Base-by-base conservation (phyloP, 2,113 vertebrate species). In the Corythornis vintsioides region DNA sequence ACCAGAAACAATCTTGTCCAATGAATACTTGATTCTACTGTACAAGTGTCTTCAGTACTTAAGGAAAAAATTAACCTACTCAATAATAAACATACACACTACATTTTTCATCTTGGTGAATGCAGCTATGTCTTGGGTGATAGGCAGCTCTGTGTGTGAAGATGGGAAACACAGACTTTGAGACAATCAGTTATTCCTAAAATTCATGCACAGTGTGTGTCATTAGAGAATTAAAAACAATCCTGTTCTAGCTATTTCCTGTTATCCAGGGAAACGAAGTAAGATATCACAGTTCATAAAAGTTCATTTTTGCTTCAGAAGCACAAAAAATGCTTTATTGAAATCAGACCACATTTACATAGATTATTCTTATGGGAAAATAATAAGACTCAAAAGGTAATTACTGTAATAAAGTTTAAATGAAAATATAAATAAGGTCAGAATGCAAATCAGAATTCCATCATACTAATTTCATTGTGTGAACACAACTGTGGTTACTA, bases 141-240 rank as follows among this genome's bases (percentile, higher is more conserved):
- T 53, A 12, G 11, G 15, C 35, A 83, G 50, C 8, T 76, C 1
- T 31, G 11, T 47, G 13, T 3, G 2, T 55, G 28, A 86, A 80
- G 24, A 50, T 50, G 15, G 56, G 11, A 79, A 69, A 35, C 35
- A 16, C 7, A 69, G 22, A 16, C 12, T 64, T 64, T 11, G 14
- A 89, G 15, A 42, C 16, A 86, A 74, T 26, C 42, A 56, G 25
- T 22, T 75, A 55, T 55, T 64, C 38, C 29, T 61, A 57, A 80
- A 65, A 76, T 72, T 52, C 11, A 26, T 52, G 21, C 1, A 7
- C 3, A 40, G 40, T 8, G 2, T 0, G 35, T 19, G 10, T 60
- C 45, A 56, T 70, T 22, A 25, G 33, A 70, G 33, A 43, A 60
- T 33, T 33, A 60, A 56, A 60, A 83, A 82, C 0, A 75, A 67